Percentiles rank a stretch among this genome's conserved stretches.
Evolutionary conservation across 1,140 invertebrate species (phyloP).

Genomic region (Zelostemma sp.): DNA sequence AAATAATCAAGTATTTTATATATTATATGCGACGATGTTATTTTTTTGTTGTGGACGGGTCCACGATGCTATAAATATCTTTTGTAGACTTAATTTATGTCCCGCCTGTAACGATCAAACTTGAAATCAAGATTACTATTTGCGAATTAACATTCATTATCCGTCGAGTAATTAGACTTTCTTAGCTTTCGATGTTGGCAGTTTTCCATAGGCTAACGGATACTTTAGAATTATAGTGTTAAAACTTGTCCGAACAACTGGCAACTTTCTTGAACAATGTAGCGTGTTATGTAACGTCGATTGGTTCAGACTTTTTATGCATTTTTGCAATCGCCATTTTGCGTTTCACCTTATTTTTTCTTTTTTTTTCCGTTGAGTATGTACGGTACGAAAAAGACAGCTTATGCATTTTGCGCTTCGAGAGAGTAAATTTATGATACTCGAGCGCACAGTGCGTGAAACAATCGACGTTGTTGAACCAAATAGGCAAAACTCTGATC

Average conservation of each 20-base stretch:
- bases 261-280: constrained; percentile 5
- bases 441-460: too few species aligned
- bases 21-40: constrained; percentile 38
- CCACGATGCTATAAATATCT: constrained; percentile 43
- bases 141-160: constrained; percentile 5
- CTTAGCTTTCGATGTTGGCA: constrained; percentile 30
- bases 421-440: too few species aligned
- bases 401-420: constrained; percentile 16
- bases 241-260: constrained; percentile 18
- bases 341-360: background rate
- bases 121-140: constrained; percentile 53
- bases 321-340: background rate
- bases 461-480: too few species aligned
- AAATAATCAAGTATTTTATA: constrained; percentile 39
- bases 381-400: background rate
- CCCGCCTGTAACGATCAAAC: constrained; percentile 27
- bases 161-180: constrained; percentile 8
- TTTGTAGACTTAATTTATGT: constrained; percentile 53
- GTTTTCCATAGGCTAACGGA: constrained; percentile 16
- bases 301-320: background rate
- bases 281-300: constrained; percentile 5
- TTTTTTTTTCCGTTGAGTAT: background rate
- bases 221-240: constrained; percentile 7
- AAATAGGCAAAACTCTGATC: background rate
- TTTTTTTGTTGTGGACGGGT: constrained; percentile 53